phyloP scores from a whole-genome alignment of 64 coral and sea anemone species.

The Catalaphyllia jardinei region DNA sequence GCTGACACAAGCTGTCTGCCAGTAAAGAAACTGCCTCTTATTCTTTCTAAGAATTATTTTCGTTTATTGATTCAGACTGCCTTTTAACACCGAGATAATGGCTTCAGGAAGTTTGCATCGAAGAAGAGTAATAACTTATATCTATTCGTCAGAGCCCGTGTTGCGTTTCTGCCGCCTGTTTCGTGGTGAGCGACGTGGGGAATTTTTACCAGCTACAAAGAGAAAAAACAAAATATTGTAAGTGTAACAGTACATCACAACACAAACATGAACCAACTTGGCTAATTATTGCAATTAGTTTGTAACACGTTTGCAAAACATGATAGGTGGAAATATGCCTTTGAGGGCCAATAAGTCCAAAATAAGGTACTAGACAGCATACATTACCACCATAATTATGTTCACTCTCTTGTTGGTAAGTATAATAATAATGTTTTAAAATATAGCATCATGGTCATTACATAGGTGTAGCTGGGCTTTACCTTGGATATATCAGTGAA shows the following conservation, averaged over 20 bases:
- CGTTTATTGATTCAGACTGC: background rate
- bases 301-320: no score
- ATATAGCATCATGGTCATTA: no score
- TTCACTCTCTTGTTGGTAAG: no score
- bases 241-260: no score
- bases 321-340: no score
- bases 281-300: no score
- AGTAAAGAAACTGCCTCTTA: background rate
- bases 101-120: background rate
- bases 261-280: background rate
- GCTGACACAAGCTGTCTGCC: no score
- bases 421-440: no score
- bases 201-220: conserved; percentile 68
- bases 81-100: background rate
- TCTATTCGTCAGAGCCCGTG: conserved; percentile 96
- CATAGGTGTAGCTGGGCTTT: background rate
- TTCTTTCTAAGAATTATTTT: background rate
- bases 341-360: no score
- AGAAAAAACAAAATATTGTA: background rate
- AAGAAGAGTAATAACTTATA: conserved; percentile 19
- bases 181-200: conserved; percentile 94
- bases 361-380: no score
- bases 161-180: conserved; percentile 97
- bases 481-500: background rate
- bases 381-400: no score